Percentiles rank a stretch among this genome's conserved stretches.
Evolutionary conservation across 2,113 vertebrate genomes (phyloP).

Genomic region (Gymnorhina tibicen): DNA sequence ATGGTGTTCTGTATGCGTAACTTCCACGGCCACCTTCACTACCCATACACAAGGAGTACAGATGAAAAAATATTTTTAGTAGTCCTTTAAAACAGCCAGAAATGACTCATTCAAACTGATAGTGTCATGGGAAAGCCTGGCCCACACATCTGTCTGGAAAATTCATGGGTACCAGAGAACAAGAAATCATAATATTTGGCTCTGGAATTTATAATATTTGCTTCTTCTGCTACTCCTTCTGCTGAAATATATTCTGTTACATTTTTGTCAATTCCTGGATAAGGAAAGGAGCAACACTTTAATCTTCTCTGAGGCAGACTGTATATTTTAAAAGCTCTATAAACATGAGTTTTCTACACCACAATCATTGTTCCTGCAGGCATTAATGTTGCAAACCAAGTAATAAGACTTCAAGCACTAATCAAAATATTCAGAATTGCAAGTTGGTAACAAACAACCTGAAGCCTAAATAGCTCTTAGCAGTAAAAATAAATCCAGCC

Average conservation of each 20-base stretch:
- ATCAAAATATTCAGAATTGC: background rate
- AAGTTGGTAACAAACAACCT: background rate
- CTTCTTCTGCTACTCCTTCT: background rate
- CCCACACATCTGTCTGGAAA: background rate
- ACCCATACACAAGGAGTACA: background rate
- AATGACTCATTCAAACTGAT: background rate
- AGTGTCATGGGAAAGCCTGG: background rate
- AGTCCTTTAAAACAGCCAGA: background rate
- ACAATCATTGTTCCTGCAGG: background rate
- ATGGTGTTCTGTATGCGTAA: background rate
- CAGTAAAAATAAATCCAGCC: background rate
- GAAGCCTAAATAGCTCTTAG: background rate
- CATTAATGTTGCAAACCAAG: background rate
- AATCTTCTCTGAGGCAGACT: background rate
- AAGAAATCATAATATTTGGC: background rate
- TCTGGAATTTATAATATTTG: background rate
- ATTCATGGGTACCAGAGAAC: background rate
- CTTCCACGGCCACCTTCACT: background rate
- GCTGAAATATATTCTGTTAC: background rate
- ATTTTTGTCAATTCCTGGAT: background rate
- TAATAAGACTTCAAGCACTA: background rate
- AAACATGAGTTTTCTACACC: background rate
- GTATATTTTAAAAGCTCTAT: conserved; percentile 1
- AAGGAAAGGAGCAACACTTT: background rate
- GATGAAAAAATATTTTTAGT: background rate